Conservation (phyloP, 2,113 vertebrate species). For the Acanthisitta chloris region DNA sequence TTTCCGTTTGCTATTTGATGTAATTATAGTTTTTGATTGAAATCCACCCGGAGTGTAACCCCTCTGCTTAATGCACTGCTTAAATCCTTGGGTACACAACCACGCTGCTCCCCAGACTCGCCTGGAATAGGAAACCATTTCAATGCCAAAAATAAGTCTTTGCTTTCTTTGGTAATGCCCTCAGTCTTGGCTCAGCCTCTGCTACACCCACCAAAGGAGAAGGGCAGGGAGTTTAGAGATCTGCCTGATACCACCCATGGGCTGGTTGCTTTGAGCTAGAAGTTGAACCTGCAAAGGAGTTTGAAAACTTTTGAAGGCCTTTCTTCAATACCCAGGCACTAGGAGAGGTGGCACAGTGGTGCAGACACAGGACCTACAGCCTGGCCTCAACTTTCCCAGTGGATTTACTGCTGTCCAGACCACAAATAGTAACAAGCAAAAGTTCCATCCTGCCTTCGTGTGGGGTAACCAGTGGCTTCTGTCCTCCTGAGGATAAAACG, state of each 20-base stretch:
- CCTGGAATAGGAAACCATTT: constrained; percentile 52
- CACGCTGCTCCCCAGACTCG: neutral
- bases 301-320: neutral
- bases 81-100: constrained; percentile 63
- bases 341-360: neutral
- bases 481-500: neutral
- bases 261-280: neutral
- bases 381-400: neutral
- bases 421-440: neutral
- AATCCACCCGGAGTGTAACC: constrained; percentile 57
- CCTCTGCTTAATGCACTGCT: constrained; percentile 61
- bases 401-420: neutral
- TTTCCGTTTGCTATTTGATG: constrained; percentile 72
- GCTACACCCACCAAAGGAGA: neutral
- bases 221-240: neutral
- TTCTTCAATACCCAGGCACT: neutral
- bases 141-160: constrained; percentile 46
- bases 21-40: constrained; percentile 77
- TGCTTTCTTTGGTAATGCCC: constrained; percentile 24
- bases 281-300: neutral
- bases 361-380: neutral
- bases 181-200: neutral
- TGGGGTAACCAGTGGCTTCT: neutral
- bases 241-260: neutral
- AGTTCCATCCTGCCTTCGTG: neutral